phyloP scores from a whole-genome alignment of 2,797 vertebrate species.

The Valencia hispanica region DNA sequence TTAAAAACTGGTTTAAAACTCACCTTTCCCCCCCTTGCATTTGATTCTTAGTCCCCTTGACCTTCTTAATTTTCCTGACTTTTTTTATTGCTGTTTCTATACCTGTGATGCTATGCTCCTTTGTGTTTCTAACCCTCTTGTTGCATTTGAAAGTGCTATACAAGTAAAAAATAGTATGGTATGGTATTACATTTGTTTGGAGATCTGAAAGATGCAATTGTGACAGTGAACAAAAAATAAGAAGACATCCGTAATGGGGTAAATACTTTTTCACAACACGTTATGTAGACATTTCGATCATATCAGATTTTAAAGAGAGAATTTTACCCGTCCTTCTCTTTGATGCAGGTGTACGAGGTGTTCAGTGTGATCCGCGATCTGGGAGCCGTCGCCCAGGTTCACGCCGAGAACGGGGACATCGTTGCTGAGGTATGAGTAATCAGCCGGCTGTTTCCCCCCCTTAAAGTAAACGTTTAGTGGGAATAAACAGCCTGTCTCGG shows the following conservation, averaged over 20 bases:
- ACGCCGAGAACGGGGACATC: conserved; percentile 97
- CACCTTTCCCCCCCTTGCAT: no score
- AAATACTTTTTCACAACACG: background rate
- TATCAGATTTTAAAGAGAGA: background rate
- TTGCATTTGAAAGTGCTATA: no score
- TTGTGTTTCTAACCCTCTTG: no score
- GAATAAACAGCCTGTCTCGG: background rate
- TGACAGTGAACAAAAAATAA: no score
- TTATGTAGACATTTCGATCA: background rate
- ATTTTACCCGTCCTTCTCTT: background rate
- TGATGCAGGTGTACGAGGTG: conserved; percentile 92
- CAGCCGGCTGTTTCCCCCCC: background rate
- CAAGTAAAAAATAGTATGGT: no score
- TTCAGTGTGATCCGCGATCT: conserved; percentile 96
- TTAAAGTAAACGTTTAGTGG: background rate
- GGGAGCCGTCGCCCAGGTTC: conserved; percentile 95
- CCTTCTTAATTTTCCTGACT: no score
- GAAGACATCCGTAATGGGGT: background rate
- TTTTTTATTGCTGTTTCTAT: no score
- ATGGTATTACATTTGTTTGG: no score
- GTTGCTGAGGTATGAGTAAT: conserved; percentile 88
- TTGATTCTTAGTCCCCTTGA: no score
- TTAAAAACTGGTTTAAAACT: no score
- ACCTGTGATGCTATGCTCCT: no score
- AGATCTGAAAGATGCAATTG: no score